Base-by-base conservation (phyloP, 1,140 invertebrate species). In the Brachionus rotundiformis region DNA sequence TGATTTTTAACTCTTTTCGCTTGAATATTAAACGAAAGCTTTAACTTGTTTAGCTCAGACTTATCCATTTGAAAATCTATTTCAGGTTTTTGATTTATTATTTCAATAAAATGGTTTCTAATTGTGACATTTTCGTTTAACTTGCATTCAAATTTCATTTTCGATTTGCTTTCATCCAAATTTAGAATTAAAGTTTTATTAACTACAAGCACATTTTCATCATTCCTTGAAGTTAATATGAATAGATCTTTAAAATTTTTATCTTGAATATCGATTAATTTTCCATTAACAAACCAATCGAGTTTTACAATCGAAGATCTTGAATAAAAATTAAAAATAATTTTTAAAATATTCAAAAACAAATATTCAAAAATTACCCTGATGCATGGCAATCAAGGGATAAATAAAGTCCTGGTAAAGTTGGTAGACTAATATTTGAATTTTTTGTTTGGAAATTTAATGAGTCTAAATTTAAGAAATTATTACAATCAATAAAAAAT, bases 381-480 rank as follows among this genome's bases (percentile, higher is more conserved):
- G n/a, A 31, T 2, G 16, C 73, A 29, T 31, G 41, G 13, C 76
- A 79, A 27, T 31, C 47, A 16, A 79, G 29, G 3, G 23, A 23
- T 3, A 79, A 27, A 3, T 39, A 59, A 1, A 31, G 2, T 27
- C 76, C 76, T 13, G 76, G 76, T 13, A 79, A 3, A 33, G 47
- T 63, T 41, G 76, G 76, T 23, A 79, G 27, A 59, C n/a, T 79
- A 5, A 59, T 23, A 41, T 79, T 79, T 33, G 44, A 54, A 33
- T 7, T 39, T 10, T 29, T 19, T 16, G 19, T n/a, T 6, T 59
- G n/a, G 41, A 31, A 79, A 39, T 41, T 79, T 23, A 79, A 59
- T 7, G 76, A 25, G 13, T 39, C 76, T 63, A 25, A 68, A 68
- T 36, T 63, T 23, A 2, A 33, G 13, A 29, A 63, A 63, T n/a